Evolutionary conservation across 64 coral and sea anemone genomes (phyloP), one percentile per base, ranked within the genome.

Genomic region (Cladopsammia gracilis): DNA sequence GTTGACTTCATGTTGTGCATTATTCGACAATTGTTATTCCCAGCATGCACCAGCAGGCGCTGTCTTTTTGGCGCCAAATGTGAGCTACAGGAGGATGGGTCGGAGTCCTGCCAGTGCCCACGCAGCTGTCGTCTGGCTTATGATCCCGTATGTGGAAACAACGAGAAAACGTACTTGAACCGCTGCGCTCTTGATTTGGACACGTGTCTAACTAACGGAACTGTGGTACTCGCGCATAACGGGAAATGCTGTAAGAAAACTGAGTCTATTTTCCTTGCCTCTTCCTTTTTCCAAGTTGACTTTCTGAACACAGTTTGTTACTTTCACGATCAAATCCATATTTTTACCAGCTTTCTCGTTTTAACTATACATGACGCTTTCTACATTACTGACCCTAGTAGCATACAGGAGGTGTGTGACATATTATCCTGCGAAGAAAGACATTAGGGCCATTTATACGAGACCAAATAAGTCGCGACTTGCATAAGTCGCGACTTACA

Each of bases 191-290:
- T 94, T 16, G 26, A 94, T 19, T 25, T 94, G 25, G 86, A 87
- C 24, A 64, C 76, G 16, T 94, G 93, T 75, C 26, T 50, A 42
- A 69, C 69, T 19, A 89, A 88, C n/a, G 76, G 77, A 45, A 66
- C 58, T 18, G 53, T 94, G 5, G 52, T 80, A 14, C 60, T 87
- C 42, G 56, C 52, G 48, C 76, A 77, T 25, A 16, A 49, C 79
- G 94, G 94, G 62, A 75, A 58, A 70, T 95, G 94, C 64, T 87
- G 98, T 99, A 94, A 93, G 97, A 93, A 64, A 23, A 50, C 19
- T 51, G 3, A 19, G 1, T 8, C 11, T 15, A 45, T 83, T 10
- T 19, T 10, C n/a, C 19, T 23, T 0, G 49, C 5, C 49, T 51
- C 3, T 67, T 24, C 47, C 6, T 23, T 3, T 50, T 11, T 51